These are phyloP conservation scores for Anguilla obscura DNA, from an alignment of 2,797 vertebrate genomes.

Conservation along the genomic window DNA sequence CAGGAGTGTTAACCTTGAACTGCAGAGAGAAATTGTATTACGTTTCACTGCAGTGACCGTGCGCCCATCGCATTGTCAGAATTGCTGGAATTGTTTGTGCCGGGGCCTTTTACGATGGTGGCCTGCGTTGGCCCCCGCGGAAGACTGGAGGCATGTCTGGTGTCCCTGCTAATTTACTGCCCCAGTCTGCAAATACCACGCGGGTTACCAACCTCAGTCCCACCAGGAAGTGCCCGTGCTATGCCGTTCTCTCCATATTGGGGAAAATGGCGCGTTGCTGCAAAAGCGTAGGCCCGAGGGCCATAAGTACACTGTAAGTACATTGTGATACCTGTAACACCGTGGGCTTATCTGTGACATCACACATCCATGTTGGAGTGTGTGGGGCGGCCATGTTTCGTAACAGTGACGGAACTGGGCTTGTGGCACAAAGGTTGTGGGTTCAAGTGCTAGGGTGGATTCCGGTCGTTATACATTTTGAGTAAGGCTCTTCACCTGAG, in stretches of 20 bases:
- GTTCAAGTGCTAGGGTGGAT: neutral
- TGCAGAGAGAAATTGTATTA: constrained; percentile 9
- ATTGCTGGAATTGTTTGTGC: constrained; percentile 11
- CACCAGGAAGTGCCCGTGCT: neutral
- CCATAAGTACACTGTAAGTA: neutral
- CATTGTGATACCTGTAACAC: neutral
- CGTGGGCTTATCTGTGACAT: neutral
- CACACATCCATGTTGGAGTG: neutral
- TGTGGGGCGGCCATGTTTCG: neutral
- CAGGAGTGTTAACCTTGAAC: constrained; percentile 15
- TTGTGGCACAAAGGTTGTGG: neutral
- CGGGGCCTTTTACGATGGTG: neutral
- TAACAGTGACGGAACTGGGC: too few species aligned
- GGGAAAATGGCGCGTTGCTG: neutral
- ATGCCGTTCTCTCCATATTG: neutral
- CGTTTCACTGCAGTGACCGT: neutral
- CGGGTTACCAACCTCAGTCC: neutral
- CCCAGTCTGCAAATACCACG: neutral
- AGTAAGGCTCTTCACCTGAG: neutral
- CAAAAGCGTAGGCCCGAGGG: neutral
- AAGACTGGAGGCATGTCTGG: neutral
- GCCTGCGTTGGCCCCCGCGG: neutral
- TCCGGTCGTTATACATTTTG: neutral
- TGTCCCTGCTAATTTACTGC: neutral
- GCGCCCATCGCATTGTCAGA: constrained; percentile 16